Percentiles rank a stretch among this genome's conserved stretches.
Conservation (phyloP, 2,888 invertebrate genomes). For the Drosophila seclusa region DNA sequence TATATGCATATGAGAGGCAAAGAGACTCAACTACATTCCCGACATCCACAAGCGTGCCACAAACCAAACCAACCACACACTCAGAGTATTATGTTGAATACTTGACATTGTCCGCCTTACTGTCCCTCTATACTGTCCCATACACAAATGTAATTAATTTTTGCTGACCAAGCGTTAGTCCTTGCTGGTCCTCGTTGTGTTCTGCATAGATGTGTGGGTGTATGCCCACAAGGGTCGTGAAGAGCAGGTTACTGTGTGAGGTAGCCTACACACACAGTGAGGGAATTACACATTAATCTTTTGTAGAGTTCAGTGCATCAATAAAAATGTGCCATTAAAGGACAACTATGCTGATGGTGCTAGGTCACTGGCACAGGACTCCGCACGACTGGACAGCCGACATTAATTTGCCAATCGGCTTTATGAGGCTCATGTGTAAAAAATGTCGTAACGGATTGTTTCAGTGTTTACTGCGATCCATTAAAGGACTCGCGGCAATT, state of each 20-base stretch:
- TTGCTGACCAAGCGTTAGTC: constrained; percentile 62
- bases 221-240: constrained; percentile 1
- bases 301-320: constrained; percentile 56
- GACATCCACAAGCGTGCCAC: background rate
- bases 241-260: constrained; percentile 5
- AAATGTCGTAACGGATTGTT: constrained; percentile 4
- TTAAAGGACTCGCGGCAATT: background rate
- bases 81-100: constrained; percentile 12
- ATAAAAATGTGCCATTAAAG: constrained; percentile 58
- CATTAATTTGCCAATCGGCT: constrained; percentile 42
- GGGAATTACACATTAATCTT: constrained; percentile 54
- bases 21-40: background rate
- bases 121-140: constrained; percentile 25
- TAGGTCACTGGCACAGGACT: constrained; percentile 1
- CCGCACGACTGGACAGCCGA: constrained; percentile 13
- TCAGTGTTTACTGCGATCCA: background rate
- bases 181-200: constrained; percentile 20
- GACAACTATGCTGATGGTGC: constrained; percentile 23
- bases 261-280: constrained; percentile 7
- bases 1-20: background rate
- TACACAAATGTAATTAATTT: constrained; percentile 69
- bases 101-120: constrained; percentile 30
- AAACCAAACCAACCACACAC: background rate
- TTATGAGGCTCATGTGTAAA: constrained; percentile 22
- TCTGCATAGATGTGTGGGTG: background rate